phyloP scores from a whole-genome alignment of 1,140 invertebrate species.

The Brachionus rotundiformis region DNA sequence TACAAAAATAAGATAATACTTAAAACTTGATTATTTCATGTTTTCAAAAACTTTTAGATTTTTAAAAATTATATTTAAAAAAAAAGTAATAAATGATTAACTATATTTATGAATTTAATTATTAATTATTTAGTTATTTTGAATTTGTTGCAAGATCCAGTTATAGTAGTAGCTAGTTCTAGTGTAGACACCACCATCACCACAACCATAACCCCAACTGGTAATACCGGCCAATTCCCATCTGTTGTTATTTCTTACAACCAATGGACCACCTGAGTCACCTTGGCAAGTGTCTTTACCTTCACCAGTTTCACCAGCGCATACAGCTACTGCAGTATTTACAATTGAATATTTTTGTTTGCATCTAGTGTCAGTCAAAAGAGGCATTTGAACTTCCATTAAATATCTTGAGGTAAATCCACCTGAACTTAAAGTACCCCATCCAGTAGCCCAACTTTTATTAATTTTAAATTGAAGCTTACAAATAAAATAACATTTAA shows the following conservation, averaged over 20 bases:
- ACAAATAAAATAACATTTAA: no score
- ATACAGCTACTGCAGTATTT: slow-evolving; percentile 20
- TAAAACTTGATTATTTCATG: no score
- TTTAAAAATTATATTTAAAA: not conserved
- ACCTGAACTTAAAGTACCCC: slow-evolving; percentile 34
- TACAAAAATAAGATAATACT: no score
- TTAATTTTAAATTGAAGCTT: no score
- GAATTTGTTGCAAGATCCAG: slow-evolving; percentile 32
- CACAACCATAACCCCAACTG: slow-evolving; percentile 52
- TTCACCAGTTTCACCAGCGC: slow-evolving; percentile 41
- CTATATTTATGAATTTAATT: not conserved
- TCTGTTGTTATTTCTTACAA: not conserved
- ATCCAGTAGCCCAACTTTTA: slow-evolving; percentile 50
- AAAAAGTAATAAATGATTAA: not conserved
- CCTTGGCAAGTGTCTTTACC: slow-evolving; percentile 51
- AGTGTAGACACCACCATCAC: slow-evolving; percentile 49
- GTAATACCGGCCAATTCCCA: slow-evolving; percentile 40
- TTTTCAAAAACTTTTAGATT: no score
- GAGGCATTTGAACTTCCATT: slow-evolving; percentile 45
- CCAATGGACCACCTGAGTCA: slow-evolving; percentile 52
- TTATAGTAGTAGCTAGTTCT: slow-evolving; percentile 41
- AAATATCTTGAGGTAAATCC: slow-evolving; percentile 39
- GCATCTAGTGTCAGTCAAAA: slow-evolving; percentile 48
- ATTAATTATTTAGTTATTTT: not conserved
- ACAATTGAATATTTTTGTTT: slow-evolving; percentile 39